Evolutionary conservation across 2,113 vertebrate genomes (phyloP).

Genomic region (Callorhinus ursinus): DNA sequence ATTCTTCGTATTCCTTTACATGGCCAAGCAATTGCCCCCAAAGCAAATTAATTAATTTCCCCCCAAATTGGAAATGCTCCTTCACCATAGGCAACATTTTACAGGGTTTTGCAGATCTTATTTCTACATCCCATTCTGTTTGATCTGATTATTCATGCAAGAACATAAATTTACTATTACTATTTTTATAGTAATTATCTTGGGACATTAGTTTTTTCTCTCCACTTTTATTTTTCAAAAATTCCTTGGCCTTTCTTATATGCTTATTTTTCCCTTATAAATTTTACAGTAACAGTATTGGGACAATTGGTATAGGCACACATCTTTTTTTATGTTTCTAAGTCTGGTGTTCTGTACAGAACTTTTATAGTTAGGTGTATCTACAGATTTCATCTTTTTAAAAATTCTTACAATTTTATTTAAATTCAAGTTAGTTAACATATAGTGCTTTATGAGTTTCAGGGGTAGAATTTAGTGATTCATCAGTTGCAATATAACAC

Average conservation of each 20-base stretch:
- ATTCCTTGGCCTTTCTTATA: background rate
- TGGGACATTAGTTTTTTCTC: background rate
- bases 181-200: background rate
- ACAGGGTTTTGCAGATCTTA: background rate
- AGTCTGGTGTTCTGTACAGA: background rate
- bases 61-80: background rate
- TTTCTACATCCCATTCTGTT: background rate
- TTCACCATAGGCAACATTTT: background rate
- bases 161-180: background rate
- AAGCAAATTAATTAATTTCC: background rate
- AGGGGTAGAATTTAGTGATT: background rate
- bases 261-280: background rate
- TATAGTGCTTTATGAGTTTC: background rate
- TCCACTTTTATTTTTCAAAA: slow-evolving; percentile 6
- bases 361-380: background rate
- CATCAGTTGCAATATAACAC: background rate
- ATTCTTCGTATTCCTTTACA: background rate
- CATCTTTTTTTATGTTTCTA: background rate
- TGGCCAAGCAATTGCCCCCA: background rate
- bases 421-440: background rate
- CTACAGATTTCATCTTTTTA: background rate
- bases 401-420: background rate
- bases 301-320: background rate
- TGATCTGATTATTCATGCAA: background rate
- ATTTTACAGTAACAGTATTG: background rate